A percentile compares a stretch with the other conserved stretches of the same genome.
These are phyloP conservation scores for Hirtodrosophila trivittata DNA, from an alignment of 2,888 invertebrate species.

Conservation along the genomic window DNA sequence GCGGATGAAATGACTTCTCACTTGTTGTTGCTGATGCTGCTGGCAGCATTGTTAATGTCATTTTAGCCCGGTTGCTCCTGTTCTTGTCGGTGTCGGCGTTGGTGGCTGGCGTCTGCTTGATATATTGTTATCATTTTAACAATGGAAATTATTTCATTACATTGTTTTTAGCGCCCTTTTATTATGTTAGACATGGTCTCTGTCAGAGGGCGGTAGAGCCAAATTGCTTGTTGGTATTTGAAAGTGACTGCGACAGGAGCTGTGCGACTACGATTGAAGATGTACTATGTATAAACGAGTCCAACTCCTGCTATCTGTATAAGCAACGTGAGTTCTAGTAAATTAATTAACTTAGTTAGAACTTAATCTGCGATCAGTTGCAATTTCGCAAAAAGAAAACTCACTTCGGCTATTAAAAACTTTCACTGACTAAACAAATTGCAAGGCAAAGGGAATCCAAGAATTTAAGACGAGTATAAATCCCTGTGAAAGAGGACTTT, in stretches of 20 bases:
- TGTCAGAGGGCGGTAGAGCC: slow-evolving; percentile 7
- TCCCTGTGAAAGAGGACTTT: too few species aligned
- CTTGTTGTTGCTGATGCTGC: slow-evolving; percentile 38
- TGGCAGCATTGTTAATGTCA: slow-evolving; percentile 64
- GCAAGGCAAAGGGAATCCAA: slow-evolving; percentile 12
- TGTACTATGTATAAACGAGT: background rate
- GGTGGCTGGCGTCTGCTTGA: slow-evolving; percentile 78
- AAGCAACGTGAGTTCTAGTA: background rate
- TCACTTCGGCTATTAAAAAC: slow-evolving; percentile 55
- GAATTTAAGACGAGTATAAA: slow-evolving; percentile 48
- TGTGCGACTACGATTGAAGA: background rate
- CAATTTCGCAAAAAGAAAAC: background rate
- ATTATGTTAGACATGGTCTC: slow-evolving; percentile 67
- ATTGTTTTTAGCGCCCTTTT: slow-evolving; percentile 70
- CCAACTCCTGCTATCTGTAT: too few species aligned
- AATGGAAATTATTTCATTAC: slow-evolving; percentile 82
- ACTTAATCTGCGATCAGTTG: background rate
- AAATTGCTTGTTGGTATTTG: slow-evolving; percentile 26
- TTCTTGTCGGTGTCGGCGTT: slow-evolving; percentile 34
- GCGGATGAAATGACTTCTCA: background rate
- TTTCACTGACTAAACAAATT: slow-evolving; percentile 58
- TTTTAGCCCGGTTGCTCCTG: slow-evolving; percentile 37
- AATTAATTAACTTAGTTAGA: slow-evolving; percentile 4
- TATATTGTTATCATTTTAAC: slow-evolving; percentile 83
- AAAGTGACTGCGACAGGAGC: background rate